Conservation (phyloP, 1,140 invertebrate genomes). For the Aricia agestis region DNA sequence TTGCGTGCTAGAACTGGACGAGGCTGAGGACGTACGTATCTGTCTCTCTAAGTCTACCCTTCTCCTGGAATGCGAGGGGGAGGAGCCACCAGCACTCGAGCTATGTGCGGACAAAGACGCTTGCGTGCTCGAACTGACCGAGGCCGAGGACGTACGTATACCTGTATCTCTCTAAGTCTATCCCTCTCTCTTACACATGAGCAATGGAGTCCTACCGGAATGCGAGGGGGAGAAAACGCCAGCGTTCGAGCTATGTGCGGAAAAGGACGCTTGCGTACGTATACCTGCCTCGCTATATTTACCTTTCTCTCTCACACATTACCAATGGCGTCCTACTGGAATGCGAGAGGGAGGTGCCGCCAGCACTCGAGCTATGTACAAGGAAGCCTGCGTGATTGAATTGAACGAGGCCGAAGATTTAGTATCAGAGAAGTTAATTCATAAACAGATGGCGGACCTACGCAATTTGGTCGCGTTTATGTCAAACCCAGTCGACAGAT, state of each 20-base stretch:
- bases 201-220: conserved; percentile 38
- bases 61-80: no score
- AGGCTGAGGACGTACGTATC: conserved; percentile 59
- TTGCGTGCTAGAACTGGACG: conserved; percentile 57
- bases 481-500: no score
- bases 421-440: no score
- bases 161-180: background rate
- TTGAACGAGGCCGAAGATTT: conserved; percentile 62
- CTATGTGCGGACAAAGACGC: conserved; percentile 58
- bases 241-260: no score
- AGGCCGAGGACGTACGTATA: conserved; percentile 59
- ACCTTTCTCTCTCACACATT: background rate
- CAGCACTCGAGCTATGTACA: conserved; percentile 33
- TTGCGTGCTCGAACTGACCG: conserved; percentile 56
- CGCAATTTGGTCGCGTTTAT: no score
- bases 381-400: conserved; percentile 58
- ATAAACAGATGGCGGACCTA: no score
- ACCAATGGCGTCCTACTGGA: no score
- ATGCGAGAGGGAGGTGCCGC: no score
- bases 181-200: conserved; percentile 15
- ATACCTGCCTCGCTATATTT: background rate
- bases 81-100: no score
- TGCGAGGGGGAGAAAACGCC: conserved; percentile 47
- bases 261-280: conserved; percentile 63
- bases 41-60: background rate